A percentile compares a stretch with the other conserved stretches of the same genome.
phyloP scores from a whole-genome alignment of 1,140 invertebrate genomes.

The Drosophila bocki region DNA sequence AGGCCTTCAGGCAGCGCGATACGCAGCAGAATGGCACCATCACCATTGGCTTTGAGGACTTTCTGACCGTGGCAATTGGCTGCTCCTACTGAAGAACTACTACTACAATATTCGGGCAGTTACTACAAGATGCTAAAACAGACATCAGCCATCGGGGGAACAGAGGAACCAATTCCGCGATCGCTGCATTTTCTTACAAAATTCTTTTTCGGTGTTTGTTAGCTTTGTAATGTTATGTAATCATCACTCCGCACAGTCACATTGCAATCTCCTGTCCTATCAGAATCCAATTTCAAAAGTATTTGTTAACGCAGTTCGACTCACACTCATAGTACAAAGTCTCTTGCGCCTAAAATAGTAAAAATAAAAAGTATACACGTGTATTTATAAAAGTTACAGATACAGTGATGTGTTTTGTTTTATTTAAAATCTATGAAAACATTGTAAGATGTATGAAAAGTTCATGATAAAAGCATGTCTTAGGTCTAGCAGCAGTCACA shows the following conservation, averaged over 20 bases:
- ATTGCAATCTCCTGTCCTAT: constrained; percentile 56
- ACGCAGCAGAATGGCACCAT: constrained; percentile 91
- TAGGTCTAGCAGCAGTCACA: constrained; percentile 62
- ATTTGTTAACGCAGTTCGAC: constrained; percentile 54
- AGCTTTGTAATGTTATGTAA: constrained; percentile 27
- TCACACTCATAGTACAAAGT: constrained; percentile 65
- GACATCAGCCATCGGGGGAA: constrained; percentile 24
- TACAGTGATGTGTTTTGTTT: constrained; percentile 62
- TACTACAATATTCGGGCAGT: background rate
- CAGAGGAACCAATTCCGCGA: constrained; percentile 45
- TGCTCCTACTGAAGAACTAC: constrained; percentile 87
- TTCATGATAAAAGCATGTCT: constrained; percentile 62
- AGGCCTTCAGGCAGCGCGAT: constrained; percentile 92
- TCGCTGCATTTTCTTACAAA: constrained; percentile 54
- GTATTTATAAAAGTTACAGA: constrained; percentile 54
- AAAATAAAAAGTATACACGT: constrained; percentile 50
- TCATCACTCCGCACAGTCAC: constrained; percentile 43
- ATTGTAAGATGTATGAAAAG: constrained; percentile 32
- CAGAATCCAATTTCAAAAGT: constrained; percentile 50
- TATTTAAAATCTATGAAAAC: constrained; percentile 65
- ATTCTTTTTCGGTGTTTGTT: constrained; percentile 43
- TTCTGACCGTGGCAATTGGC: constrained; percentile 90
- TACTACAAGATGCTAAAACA: constrained; percentile 2
- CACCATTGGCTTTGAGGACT: constrained; percentile 94
- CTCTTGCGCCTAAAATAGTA: constrained; percentile 57